Base-by-base conservation (phyloP, 1,140 invertebrate species). In the Drosophila dunni region DNA sequence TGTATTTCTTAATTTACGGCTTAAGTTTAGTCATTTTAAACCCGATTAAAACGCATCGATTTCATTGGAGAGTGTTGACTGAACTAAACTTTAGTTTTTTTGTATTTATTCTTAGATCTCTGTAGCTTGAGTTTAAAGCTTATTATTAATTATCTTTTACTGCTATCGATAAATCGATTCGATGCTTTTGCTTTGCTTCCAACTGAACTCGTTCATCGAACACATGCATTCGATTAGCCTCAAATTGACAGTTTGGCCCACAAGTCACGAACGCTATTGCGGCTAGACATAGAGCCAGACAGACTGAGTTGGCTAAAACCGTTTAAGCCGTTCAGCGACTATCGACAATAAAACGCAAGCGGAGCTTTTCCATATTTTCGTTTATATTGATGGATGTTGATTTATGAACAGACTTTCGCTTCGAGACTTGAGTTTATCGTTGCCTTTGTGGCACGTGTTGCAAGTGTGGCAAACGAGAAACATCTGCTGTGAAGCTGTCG, bases 281-380 rank as follows among this genome's bases (percentile, higher is more conserved):
- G 71, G 50, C 79, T 78, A 86, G 83, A 88, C 83, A 67, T 51
- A 29, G 60, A 51, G 38, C 73, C 68, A 80, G 83, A 88, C 83
- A 40, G 45, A 44, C 24, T 53, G 34, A 54, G 54, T 54, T 36
- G 63, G 44, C 51, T 76, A 75, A 46, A 88, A 79, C 6, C 24
- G 24, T 29, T 29, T 82, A 86, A 82, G 76, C 72, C 63, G 63
- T 78, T 75, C 58, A 61, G 68, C 10, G 15, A 33, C 33, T 15
- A 11, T 34, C 4, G 40, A 13, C n/a, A 11, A 42, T 48, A 56
- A 56, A 56, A 36, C 48, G 46, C 50, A 54, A 24, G 48, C 38
- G 15, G 10, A 56, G 57, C 8, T 24, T 6, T 24, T 33, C 9
- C 51, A 51, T 46, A 51, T 29, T 53, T 13, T 53, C 24, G 6